These are phyloP conservation scores for Ophiodon elongatus DNA, from an alignment of 2,113 vertebrate species.

Conservation along the genomic window DNA sequence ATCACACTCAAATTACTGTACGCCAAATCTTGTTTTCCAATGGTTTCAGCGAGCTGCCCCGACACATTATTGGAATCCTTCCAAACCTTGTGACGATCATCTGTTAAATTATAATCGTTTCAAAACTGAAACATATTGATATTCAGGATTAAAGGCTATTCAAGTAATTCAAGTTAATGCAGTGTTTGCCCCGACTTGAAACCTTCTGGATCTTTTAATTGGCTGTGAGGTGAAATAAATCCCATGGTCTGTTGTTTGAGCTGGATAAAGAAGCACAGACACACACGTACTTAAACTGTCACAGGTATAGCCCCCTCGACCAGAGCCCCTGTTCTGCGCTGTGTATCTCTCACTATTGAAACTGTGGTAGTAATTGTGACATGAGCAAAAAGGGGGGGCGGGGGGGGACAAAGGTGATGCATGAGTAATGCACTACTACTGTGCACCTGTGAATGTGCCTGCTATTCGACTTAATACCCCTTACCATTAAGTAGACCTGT, in stretches of 20 bases:
- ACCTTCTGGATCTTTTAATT: slow-evolving; percentile 51
- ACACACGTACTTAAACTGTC: slow-evolving; percentile 47
- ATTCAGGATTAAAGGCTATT: slow-evolving; percentile 14
- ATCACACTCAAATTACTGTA: neutral
- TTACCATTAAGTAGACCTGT: slow-evolving; percentile 4
- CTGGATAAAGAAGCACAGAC: slow-evolving; percentile 40
- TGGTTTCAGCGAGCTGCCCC: neutral
- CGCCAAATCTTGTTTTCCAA: neutral
- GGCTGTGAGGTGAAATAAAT: slow-evolving; percentile 59
- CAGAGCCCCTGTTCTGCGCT: slow-evolving; percentile 33
- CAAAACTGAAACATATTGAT: neutral
- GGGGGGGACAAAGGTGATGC: slow-evolving; percentile 30
- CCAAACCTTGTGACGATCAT: neutral
- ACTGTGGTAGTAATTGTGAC: slow-evolving; percentile 30
- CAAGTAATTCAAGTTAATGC: slow-evolving; percentile 8
- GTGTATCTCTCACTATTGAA: slow-evolving; percentile 53
- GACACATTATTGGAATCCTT: neutral
- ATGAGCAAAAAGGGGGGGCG: slow-evolving; percentile 21
- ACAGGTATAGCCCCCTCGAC: slow-evolving; percentile 40
- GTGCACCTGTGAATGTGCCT: slow-evolving; percentile 34
- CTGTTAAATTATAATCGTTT: neutral
- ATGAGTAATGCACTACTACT: slow-evolving; percentile 12
- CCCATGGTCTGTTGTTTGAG: slow-evolving; percentile 47
- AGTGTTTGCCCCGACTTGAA: slow-evolving; percentile 9
- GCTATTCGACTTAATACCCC: slow-evolving; percentile 7